phyloP scores from a whole-genome alignment of 1,140 invertebrate species.

The Zaprionus taronus region DNA sequence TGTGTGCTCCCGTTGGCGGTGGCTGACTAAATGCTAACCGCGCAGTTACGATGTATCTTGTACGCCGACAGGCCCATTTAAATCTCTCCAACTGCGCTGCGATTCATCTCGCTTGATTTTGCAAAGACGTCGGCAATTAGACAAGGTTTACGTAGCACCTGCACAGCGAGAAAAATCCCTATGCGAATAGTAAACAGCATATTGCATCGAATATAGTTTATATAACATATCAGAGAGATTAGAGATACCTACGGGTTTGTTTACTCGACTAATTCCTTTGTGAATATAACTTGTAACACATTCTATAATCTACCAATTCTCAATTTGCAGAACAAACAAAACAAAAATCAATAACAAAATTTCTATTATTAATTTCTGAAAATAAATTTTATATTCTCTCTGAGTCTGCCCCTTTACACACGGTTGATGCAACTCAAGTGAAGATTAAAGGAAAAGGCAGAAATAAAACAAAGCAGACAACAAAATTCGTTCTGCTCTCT shows the following conservation, averaged over 20 bases:
- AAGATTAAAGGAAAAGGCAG: background rate
- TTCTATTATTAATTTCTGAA: background rate
- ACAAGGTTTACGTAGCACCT: conserved; percentile 7
- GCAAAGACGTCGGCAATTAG: conserved; percentile 9
- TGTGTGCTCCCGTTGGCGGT: conserved; percentile 19
- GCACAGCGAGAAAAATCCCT: conserved; percentile 1
- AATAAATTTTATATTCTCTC: background rate
- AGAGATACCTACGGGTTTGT: no score
- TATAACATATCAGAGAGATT: no score
- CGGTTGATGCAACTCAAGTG: background rate
- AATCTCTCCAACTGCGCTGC: conserved; percentile 10
- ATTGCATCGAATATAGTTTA: no score
- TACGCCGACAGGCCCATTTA: conserved; percentile 19
- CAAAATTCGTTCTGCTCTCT: background rate
- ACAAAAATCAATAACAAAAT: background rate
- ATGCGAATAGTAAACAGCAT: no score
- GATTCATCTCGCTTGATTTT: conserved; percentile 22
- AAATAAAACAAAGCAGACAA: background rate
- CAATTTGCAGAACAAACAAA: background rate
- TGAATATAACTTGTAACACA: no score
- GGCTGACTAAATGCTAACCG: conserved; percentile 44
- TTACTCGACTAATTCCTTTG: no score
- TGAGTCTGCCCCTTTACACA: background rate
- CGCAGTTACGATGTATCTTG: conserved; percentile 57
- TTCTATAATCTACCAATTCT: no score